A percentile compares a stretch with the other conserved stretches of the same genome.
Conservation (phyloP, 2,113 vertebrate genomes). For the Platycercus adscitus region DNA sequence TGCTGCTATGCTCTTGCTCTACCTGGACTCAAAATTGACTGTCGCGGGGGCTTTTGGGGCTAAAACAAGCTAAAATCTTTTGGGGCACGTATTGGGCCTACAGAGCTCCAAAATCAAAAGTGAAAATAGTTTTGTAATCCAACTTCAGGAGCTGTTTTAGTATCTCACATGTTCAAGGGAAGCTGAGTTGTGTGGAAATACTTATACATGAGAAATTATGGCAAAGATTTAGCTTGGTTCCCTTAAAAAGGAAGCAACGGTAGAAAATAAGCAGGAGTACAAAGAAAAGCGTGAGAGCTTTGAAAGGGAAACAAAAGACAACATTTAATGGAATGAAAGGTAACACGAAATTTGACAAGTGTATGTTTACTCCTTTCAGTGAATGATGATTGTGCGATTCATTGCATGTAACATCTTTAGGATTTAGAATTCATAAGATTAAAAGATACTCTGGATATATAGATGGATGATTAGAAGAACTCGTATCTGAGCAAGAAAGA, state of each 20-base stretch:
- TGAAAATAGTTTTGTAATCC: background rate
- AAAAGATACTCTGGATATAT: background rate
- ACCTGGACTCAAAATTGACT: background rate
- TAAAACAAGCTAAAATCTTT: background rate
- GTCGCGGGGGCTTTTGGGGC: fast-evolving
- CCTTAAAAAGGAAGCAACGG: background rate
- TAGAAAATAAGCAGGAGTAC: background rate
- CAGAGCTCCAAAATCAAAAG: background rate
- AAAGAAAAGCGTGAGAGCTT: background rate
- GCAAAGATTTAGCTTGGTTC: background rate
- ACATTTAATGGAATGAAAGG: background rate
- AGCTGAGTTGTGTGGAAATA: background rate
- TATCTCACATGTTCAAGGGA: background rate
- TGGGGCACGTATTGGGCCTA: background rate
- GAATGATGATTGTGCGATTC: background rate
- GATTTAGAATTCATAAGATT: background rate
- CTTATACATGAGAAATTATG: background rate
- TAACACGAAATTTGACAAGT: background rate
- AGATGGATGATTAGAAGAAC: background rate
- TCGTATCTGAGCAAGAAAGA: background rate
- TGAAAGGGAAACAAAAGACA: background rate
- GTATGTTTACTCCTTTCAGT: background rate
- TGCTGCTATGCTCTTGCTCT: background rate
- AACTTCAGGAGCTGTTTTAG: background rate
- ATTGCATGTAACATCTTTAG: background rate